Conservation (phyloP, 2,797 vertebrate genomes). For the Acipenser oxyrinchus region DNA sequence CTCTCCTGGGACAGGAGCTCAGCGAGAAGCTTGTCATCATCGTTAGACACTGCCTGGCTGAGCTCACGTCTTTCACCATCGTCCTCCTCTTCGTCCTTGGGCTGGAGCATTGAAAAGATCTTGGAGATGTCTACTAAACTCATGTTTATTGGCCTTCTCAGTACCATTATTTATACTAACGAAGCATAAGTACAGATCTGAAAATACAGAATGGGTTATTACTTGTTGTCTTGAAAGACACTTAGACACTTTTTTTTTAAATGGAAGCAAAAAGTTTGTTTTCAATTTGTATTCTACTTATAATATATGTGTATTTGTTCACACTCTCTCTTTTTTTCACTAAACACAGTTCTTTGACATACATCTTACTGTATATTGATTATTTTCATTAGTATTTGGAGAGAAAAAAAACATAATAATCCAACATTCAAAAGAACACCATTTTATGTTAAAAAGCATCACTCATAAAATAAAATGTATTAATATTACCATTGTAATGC, state of each 20-base stretch:
- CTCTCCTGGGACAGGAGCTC: conserved; percentile 67
- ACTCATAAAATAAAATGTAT: too few species aligned
- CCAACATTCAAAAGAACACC: too few species aligned
- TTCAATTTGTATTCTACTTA: too few species aligned
- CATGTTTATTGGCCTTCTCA: conserved; percentile 55
- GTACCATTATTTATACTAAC: conserved; percentile 44
- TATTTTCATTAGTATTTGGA: too few species aligned
- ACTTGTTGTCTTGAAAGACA: too few species aligned
- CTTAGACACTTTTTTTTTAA: neutral
- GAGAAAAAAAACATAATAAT: too few species aligned
- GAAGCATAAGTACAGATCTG: conserved; percentile 45
- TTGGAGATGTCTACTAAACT: conserved; percentile 90
- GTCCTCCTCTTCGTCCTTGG: conserved; percentile 64
- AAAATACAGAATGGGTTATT: conserved; percentile 8
- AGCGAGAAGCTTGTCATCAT: conserved; percentile 54
- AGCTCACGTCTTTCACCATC: conserved; percentile 60
- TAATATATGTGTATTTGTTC: too few species aligned
- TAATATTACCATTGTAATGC: too few species aligned
- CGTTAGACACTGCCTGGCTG: conserved; percentile 61
- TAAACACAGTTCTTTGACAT: too few species aligned
- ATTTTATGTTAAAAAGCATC: too few species aligned
- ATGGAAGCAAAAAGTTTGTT: neutral
- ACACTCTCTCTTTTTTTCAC: too few species aligned
- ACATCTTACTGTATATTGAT: too few species aligned
- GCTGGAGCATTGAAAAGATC: conserved; percentile 87